Percentiles rank a stretch among this genome's conserved stretches.
These are phyloP conservation scores for Aproaerema taeniolella DNA, from an alignment of 2,888 invertebrate species.

Conservation along the genomic window DNA sequence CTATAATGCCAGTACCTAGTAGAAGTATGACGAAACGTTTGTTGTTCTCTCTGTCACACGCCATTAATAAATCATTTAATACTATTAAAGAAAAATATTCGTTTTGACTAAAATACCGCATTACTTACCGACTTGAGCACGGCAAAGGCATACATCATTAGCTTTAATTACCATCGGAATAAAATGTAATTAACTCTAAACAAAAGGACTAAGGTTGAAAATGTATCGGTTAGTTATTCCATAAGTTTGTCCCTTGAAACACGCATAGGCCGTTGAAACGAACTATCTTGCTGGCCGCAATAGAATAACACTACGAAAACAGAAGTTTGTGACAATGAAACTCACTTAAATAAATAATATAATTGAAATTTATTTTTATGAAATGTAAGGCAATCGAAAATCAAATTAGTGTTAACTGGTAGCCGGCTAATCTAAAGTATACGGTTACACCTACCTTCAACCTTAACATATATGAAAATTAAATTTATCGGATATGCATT, in stretches of 20 bases:
- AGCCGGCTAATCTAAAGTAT: too few relatives aligned
- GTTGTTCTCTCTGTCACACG: neutral
- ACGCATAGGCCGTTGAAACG: conserved; percentile 36
- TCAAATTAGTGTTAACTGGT: too few relatives aligned
- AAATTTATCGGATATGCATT: too few relatives aligned
- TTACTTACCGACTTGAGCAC: neutral
- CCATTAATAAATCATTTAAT: conserved; percentile 27
- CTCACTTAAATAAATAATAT: conserved; percentile 32
- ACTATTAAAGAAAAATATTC: conserved; percentile 26
- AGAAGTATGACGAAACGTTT: neutral
- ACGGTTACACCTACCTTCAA: too few relatives aligned
- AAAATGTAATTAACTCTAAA: neutral
- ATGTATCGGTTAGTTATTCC: conserved; percentile 6
- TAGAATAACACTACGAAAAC: conserved; percentile 42
- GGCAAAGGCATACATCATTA: neutral
- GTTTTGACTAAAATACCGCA: conserved; percentile 26
- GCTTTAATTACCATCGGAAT: neutral
- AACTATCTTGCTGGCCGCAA: conserved; percentile 33
- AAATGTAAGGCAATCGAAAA: too few relatives aligned
- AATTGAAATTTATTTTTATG: conserved; percentile 23
- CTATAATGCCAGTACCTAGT: too few relatives aligned
- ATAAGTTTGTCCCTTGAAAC: conserved; percentile 23
- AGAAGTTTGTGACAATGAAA: conserved; percentile 49
- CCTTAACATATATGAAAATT: too few relatives aligned
- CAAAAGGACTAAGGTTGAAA: conserved; percentile 17